These are phyloP conservation scores for Eristalinus sepulchralis DNA, from an alignment of 2,888 invertebrate species.

Conservation along the genomic window DNA sequence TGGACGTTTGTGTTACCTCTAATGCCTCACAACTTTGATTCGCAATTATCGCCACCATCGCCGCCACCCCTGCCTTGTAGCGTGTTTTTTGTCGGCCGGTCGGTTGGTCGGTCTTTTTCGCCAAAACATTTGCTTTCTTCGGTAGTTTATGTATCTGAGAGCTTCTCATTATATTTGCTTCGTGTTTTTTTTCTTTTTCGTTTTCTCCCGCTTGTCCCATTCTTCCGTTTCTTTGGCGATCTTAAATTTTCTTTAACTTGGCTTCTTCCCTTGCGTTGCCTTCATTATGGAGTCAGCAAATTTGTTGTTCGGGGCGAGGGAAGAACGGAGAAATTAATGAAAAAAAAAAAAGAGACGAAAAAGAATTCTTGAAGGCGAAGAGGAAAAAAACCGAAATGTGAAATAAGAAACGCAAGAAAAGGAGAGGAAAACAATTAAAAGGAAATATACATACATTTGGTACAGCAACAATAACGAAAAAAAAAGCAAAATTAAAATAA, in stretches of 20 bases:
- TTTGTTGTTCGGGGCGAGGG: conserved; percentile 30
- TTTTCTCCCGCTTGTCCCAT: neutral
- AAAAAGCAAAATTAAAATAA: conserved; percentile 25
- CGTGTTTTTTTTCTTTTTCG: conserved; percentile 10
- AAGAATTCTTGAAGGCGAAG: neutral
- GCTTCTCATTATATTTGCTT: conserved; percentile 63
- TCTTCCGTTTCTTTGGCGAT: conserved; percentile 63
- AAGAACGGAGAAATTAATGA: conserved; percentile 7
- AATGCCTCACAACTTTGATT: conserved; percentile 44
- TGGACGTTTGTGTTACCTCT: conserved; percentile 41
- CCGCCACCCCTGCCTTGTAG: neutral
- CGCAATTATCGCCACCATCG: conserved; percentile 12
- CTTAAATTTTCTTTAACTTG: conserved; percentile 58
- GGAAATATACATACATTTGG: conserved; percentile 54
- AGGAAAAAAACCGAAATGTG: neutral
- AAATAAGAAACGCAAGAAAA: conserved; percentile 51
- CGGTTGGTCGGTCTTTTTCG: neutral
- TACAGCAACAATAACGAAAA: conserved; percentile 1
- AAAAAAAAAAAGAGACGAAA: conserved; percentile 2
- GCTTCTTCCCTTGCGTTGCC: conserved; percentile 5
- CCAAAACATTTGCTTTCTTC: conserved; percentile 57
- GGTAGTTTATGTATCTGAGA: conserved; percentile 48
- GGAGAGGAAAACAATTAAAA: conserved; percentile 70
- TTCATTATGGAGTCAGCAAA: conserved; percentile 62
- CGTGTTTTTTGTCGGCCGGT: neutral